phyloP scores from a whole-genome alignment of 2,797 vertebrate genomes.

The Bradypus variegatus region DNA sequence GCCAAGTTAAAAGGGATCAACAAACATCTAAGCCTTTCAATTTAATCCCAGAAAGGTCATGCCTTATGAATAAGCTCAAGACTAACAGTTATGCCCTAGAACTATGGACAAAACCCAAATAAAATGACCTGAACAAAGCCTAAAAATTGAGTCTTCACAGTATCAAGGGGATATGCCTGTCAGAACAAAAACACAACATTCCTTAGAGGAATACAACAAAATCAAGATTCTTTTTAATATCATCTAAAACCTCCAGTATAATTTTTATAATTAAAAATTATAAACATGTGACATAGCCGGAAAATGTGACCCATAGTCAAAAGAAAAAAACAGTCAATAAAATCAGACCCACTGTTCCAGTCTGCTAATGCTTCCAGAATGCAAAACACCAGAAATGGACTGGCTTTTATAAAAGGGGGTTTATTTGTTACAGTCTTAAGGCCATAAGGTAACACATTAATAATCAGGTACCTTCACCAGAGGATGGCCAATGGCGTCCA shows the following conservation, averaged over 20 bases:
- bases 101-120: not conserved
- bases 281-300: not conserved
- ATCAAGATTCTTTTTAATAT: not conserved
- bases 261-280: not conserved
- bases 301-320: not conserved
- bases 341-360: not conserved
- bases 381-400: too few relatives aligned
- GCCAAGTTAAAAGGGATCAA: not conserved
- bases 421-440: too few relatives aligned
- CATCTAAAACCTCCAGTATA: not conserved
- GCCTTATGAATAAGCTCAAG: not conserved
- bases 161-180: not conserved
- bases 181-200: not conserved
- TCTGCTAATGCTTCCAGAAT: too few relatives aligned
- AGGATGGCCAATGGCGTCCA: too few relatives aligned
- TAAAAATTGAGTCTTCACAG: not conserved
- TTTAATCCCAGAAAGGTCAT: constrained; percentile 2
- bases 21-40: not conserved
- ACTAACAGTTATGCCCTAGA: not conserved
- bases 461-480: too few relatives aligned
- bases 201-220: constrained; percentile 13
- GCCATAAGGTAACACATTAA: too few relatives aligned
- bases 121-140: not conserved
- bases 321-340: not conserved
- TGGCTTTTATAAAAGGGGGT: too few relatives aligned